A percentile compares a stretch with the other conserved stretches of the same genome.
Evolutionary conservation across 2,113 vertebrate species (phyloP).

Genomic region (Tursiops truncatus): DNA sequence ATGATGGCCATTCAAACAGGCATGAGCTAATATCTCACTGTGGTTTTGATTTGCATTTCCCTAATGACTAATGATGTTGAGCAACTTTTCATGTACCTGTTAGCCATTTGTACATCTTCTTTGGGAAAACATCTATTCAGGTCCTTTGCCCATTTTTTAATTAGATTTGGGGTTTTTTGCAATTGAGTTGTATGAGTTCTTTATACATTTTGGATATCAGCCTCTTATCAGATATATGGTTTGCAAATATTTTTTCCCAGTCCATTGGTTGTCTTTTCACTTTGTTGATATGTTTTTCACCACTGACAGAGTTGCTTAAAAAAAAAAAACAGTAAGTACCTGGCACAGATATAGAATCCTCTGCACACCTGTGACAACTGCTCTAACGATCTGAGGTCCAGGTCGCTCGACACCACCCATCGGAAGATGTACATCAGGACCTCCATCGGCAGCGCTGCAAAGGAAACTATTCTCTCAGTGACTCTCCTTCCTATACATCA

Average conservation of each 20-base stretch:
- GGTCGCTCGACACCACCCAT: constrained; percentile 97
- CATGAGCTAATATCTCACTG: background rate
- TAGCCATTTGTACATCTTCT: background rate
- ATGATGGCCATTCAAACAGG: background rate
- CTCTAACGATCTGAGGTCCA: constrained; percentile 96
- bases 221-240: background rate
- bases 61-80: background rate
- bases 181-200: background rate
- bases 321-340: constrained; percentile 82
- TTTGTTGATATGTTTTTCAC: background rate
- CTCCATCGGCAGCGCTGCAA: constrained; percentile 92
- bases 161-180: background rate
- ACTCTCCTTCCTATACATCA: background rate
- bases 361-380: constrained; percentile 96
- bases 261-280: background rate
- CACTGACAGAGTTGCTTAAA: background rate
- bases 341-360: constrained; percentile 98
- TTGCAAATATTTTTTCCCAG: background rate
- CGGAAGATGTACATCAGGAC: constrained; percentile 99
- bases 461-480: constrained; percentile 6
- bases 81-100: background rate
- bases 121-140: background rate
- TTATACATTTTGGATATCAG: background rate
- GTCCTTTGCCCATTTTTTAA: background rate
- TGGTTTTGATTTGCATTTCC: background rate